Conservation (phyloP, 2,888 invertebrate species). For the Eupithecia centaureata region DNA sequence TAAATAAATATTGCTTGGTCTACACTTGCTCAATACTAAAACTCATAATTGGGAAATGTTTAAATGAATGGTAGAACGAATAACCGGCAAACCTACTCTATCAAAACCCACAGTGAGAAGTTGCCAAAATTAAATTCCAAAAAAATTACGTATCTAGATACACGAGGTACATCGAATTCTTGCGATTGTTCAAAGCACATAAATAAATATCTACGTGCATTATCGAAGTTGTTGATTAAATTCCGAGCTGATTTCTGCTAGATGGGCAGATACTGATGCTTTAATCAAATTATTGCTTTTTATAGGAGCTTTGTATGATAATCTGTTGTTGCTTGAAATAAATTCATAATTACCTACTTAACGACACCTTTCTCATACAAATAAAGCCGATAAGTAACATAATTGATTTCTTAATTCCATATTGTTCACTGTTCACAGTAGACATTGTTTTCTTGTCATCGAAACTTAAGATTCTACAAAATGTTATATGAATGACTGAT, state of each 20-base stretch:
- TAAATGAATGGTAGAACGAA: neutral
- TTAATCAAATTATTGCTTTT: constrained; percentile 30
- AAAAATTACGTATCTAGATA: no score
- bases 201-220: no score
- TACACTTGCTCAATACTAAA: neutral
- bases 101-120: neutral
- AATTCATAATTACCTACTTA: no score
- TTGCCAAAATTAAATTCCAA: no score
- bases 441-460: constrained; percentile 1
- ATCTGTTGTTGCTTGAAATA: no score
- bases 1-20: constrained; percentile 23
- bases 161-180: no score
- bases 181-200: no score
- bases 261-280: constrained; percentile 44
- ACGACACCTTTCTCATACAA: no score
- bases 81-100: neutral
- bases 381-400: neutral
- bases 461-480: constrained; percentile 7
- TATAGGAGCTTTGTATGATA: constrained; percentile 9
- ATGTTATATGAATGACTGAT: neutral
- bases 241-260: constrained; percentile 48
- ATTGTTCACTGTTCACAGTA: neutral
- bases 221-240: constrained; percentile 35
- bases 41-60: neutral
- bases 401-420: neutral